Base-by-base conservation (phyloP, 2,113 vertebrate genomes). In the Symphodus melops region DNA sequence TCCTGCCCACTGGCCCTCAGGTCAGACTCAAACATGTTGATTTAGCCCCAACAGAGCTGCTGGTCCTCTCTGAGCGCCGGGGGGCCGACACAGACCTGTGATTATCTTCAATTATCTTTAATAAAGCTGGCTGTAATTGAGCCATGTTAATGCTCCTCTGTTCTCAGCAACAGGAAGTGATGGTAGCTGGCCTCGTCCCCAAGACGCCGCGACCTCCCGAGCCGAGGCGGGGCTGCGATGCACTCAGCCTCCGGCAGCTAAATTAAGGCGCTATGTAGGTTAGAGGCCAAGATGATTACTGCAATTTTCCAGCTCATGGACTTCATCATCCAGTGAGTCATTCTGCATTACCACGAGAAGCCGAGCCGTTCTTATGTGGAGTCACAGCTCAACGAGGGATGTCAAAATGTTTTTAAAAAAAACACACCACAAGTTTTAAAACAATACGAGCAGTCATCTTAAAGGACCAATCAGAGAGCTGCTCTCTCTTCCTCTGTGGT, bases 101-200 rank as follows among this genome's bases (percentile, higher is more conserved):
- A 92, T 93, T 86, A 89, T 57, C 51, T 67, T 13, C 81, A 87
- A 90, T 93, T 92, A 90, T 88, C 75, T 90, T 90, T 90, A 92
- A 92, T 92, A 86, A 88, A 88, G 73, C 76, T 65, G 12, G 51
- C 60, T 63, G 86, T 83, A 89, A 92, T 91, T 85, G 88, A 87
- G 82, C 71, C 68, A 73, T 71, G 86, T 87, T 92, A 92, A 87
- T 76, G 63, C 68, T 75, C 63, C 69, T 85, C 72, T 83, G 78
- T 88, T 84, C 79, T 71, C 48, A 3, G 44, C 44, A 77, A 72
- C 82, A 89, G 87, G 85, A 87, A 88, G 77, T 76, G 41, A 75
- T 76, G 41, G 80, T 84, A 72, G 81, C 55, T 69, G 68, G 75
- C 77, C 82, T 84, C 48, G 44, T 76, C 86, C 82, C 79, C 69